Conservation (phyloP, 2,113 vertebrate genomes). For the Empidonax alnorum region DNA sequence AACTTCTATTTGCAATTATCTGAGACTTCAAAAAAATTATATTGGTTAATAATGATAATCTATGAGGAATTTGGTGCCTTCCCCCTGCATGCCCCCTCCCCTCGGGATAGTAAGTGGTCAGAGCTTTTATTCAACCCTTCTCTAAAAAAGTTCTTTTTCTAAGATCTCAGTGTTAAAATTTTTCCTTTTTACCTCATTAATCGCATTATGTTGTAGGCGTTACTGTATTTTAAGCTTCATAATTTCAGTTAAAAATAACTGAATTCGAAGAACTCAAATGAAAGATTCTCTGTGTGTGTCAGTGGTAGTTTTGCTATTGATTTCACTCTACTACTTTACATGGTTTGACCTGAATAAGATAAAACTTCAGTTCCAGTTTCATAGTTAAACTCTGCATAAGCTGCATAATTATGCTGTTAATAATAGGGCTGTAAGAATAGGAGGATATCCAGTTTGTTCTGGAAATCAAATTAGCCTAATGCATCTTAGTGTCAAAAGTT, state of each 20-base stretch:
- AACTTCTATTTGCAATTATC: background rate
- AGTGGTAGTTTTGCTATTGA: background rate
- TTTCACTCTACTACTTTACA: background rate
- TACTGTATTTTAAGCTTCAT: background rate
- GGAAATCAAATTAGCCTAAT: background rate
- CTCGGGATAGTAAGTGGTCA: background rate
- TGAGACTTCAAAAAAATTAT: background rate
- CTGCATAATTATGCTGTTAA: background rate
- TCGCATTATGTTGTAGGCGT: background rate
- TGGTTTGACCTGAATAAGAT: background rate
- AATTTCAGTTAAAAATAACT: background rate
- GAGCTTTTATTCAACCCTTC: background rate
- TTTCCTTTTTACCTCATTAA: background rate
- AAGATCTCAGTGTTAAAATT: background rate
- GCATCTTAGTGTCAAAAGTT: background rate
- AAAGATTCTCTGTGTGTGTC: background rate
- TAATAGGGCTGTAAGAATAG: background rate
- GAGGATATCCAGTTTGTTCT: background rate
- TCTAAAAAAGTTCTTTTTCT: background rate
- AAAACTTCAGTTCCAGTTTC: background rate
- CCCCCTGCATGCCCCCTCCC: background rate
- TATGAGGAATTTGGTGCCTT: background rate
- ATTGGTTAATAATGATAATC: background rate
- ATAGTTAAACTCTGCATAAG: background rate
- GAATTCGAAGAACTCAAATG: background rate